Percentiles rank a stretch among this genome's conserved stretches.
Conservation (phyloP, 2,113 vertebrate species). For the Hystrix cristata region DNA sequence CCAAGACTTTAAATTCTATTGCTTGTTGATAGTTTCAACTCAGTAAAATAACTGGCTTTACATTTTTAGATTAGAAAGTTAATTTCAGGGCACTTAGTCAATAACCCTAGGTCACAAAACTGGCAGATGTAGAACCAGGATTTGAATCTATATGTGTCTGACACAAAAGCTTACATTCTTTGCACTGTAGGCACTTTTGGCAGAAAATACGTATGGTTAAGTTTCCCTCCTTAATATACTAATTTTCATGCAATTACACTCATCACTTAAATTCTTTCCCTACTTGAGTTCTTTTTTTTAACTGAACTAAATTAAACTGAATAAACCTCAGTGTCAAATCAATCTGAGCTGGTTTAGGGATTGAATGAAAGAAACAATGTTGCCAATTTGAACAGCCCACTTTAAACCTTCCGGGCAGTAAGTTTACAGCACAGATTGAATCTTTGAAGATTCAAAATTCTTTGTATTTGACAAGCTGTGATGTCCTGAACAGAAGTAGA, state of each 20-base stretch:
- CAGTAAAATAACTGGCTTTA: slow-evolving; percentile 47
- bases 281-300: neutral
- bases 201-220: neutral
- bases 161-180: neutral
- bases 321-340: slow-evolving; percentile 61
- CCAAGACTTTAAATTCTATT: slow-evolving; percentile 13
- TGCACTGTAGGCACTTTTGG: neutral
- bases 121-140: neutral
- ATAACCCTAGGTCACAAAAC: neutral
- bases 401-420: slow-evolving; percentile 70
- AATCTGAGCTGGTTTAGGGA: slow-evolving; percentile 60
- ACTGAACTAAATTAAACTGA: slow-evolving; percentile 65
- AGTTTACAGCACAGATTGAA: slow-evolving; percentile 66
- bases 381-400: slow-evolving; percentile 75
- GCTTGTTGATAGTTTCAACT: neutral
- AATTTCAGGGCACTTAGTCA: slow-evolving; percentile 29
- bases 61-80: slow-evolving; percentile 48
- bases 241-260: neutral
- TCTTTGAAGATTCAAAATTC: slow-evolving; percentile 63
- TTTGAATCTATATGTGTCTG: neutral
- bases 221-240: neutral
- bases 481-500: slow-evolving; percentile 46
- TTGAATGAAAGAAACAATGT: slow-evolving; percentile 62
- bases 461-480: slow-evolving; percentile 71
- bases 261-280: neutral